phyloP scores from a whole-genome alignment of 2,113 vertebrate genomes.

The Oceanites oceanicus region DNA sequence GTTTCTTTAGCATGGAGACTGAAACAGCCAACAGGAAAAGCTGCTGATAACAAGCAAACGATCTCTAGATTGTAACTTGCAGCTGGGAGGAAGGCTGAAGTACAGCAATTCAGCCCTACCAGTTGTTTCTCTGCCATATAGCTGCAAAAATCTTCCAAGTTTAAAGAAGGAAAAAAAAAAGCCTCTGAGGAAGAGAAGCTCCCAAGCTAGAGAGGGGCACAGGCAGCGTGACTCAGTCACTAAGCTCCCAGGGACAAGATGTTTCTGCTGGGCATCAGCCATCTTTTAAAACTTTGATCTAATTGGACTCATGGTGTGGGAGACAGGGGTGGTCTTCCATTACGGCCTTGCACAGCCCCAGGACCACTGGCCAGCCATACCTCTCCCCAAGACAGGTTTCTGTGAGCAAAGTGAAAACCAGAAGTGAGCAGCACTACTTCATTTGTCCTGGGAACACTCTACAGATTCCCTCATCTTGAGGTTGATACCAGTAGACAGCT shows the following conservation, averaged over 20 bases:
- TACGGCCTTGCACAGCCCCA: fast-evolving
- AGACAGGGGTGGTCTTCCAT: neutral
- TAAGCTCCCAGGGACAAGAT: neutral
- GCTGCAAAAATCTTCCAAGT: neutral
- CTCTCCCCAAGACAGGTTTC: neutral
- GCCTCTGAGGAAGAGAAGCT: neutral
- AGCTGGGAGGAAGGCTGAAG: neutral
- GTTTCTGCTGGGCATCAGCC: neutral
- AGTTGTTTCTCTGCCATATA: neutral
- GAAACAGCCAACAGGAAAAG: neutral
- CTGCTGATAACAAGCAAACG: neutral
- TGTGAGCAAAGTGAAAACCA: neutral
- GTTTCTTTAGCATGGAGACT: neutral
- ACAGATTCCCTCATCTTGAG: neutral
- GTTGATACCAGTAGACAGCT: neutral
- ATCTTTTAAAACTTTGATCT: neutral
- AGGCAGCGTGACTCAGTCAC: neutral
- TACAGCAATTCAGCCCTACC: neutral
- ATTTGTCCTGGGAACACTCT: neutral
- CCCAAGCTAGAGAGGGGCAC: neutral
- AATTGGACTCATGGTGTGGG: fast-evolving
- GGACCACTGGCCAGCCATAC: neutral
- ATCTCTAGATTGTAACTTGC: neutral
- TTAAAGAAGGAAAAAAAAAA: neutral
- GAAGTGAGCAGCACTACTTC: neutral